Evolutionary conservation across 2,888 invertebrate genomes (phyloP), one percentile per base, ranked within the genome.

Genomic region (Pandemis cinnamomeana): DNA sequence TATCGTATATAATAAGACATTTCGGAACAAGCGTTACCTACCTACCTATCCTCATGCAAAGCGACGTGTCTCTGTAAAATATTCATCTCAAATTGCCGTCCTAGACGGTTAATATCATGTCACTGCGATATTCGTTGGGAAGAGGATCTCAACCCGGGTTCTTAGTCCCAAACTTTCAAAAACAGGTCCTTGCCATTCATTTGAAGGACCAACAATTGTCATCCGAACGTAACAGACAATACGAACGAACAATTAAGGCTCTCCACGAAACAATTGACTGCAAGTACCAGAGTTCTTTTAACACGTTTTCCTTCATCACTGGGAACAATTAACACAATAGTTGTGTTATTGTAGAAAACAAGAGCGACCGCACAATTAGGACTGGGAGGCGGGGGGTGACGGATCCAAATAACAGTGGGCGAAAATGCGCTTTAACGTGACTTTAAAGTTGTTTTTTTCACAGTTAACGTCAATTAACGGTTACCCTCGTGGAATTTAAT

Each of bases 301-400:
- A 20, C 71, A 60, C 71, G 27, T 60, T 66, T 71, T 66, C 51
- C 51, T 70, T 80, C 78, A 79, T 80, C 80, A 81, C 78, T 79
- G 80, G 79, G 81, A 81, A 81, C 80, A 84, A 85, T 84, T 82
- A 84, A 82, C 80, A 82, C 80, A 84, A 74, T 71, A 74, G 84
- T 84, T 81, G 83, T 82, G 83, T 83, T 81, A 79, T 81, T 80
- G 82, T 82, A 82, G 81, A 80, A 81, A 82, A 68, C 70, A 62
- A 71, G 80, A 82, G 77, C 79, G 77, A 81, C 84, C 81, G 77
- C 82, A 80, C 81, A 84, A 83, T 84, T 82, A 83, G 83, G 80
- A 79, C 76, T 76, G 77, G 27, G 58, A 5, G 58, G 10, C 58
- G 27, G 78, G 78, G 78, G 78, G 74, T 53, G 75, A 72, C 75